Conservation (phyloP, 2,797 vertebrate genomes). For the Alfaro cultratus region DNA sequence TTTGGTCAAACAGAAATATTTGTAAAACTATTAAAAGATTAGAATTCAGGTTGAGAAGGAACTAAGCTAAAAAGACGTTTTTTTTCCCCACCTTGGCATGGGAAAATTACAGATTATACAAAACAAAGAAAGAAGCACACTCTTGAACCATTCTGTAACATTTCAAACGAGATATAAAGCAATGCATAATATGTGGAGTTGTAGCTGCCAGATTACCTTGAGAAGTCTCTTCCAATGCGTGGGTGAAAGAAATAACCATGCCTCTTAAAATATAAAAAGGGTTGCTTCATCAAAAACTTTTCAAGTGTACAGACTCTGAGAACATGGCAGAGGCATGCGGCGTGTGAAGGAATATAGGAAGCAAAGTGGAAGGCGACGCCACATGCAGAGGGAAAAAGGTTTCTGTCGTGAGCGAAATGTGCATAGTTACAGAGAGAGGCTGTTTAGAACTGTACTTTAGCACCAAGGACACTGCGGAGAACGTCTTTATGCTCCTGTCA, state of each 20-base stretch:
- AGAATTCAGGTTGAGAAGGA: not conserved
- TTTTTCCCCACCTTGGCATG: not conserved
- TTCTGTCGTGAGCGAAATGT: not conserved
- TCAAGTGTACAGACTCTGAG: not conserved
- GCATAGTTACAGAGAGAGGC: constrained; percentile 1
- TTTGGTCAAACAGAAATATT: not conserved
- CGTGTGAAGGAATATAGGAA: not conserved
- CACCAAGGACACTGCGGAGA: constrained; percentile 33
- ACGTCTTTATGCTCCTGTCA: constrained; percentile 25
- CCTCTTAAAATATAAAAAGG: constrained; percentile 8
- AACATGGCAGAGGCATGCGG: constrained; percentile 6
- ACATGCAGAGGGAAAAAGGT: not conserved
- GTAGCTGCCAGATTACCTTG: constrained; percentile 14
- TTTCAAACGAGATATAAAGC: not conserved
- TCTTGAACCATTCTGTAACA: not conserved
- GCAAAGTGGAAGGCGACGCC: constrained; percentile 14
- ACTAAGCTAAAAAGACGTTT: not conserved
- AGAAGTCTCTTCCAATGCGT: constrained; percentile 5
- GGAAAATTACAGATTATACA: constrained; percentile 1
- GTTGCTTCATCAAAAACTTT: not conserved
- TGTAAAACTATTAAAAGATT: not conserved
- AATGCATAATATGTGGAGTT: not conserved
- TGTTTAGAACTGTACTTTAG: constrained; percentile 11
- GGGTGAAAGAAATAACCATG: constrained; percentile 3
- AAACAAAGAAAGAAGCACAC: not conserved